These are phyloP conservation scores for Salvelinus alpinus DNA, from an alignment of 2,113 vertebrate genomes.

Conservation along the genomic window DNA sequence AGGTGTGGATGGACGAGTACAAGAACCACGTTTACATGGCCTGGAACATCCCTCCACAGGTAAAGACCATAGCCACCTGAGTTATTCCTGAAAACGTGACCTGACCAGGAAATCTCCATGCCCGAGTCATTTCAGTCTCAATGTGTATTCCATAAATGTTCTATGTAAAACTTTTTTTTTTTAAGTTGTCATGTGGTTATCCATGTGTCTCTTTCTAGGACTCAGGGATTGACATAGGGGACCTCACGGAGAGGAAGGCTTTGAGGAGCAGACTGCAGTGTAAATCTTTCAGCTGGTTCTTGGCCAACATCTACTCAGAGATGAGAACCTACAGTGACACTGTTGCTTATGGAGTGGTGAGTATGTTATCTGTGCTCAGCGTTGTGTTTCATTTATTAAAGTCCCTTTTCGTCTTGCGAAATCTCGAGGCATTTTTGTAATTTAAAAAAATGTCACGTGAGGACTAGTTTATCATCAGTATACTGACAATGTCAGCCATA, in stretches of 20 bases:
- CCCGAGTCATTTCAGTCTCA: neutral
- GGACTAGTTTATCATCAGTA: too few species aligned
- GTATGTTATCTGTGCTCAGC: conserved; percentile 31
- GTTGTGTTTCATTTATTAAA: too few species aligned
- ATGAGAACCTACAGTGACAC: conserved; percentile 98
- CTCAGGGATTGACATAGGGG: conserved; percentile 92
- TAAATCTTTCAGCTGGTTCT: conserved; percentile 94
- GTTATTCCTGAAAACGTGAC: neutral
- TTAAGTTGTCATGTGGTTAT: conserved; percentile 1
- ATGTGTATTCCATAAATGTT: neutral
- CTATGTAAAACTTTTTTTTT: neutral
- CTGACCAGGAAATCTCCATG: too few species aligned
- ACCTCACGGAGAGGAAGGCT: conserved; percentile 85
- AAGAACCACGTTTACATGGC: conserved; percentile 97
- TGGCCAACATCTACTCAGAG: conserved; percentile 93
- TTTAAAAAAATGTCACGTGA: too few species aligned
- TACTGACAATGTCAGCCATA: too few species aligned
- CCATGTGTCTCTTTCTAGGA: conserved; percentile 69
- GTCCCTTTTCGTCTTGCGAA: too few species aligned
- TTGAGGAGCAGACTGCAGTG: conserved; percentile 86
- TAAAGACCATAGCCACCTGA: conserved; percentile 49
- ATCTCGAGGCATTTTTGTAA: too few species aligned
- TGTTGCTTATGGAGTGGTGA: conserved; percentile 92
- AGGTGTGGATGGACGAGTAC: conserved; percentile 98
- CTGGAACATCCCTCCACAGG: conserved; percentile 93